A percentile compares a stretch with the other conserved stretches of the same genome.
Evolutionary conservation across 2,113 vertebrate species (phyloP).

Genomic region (Toxostoma redivivum): DNA sequence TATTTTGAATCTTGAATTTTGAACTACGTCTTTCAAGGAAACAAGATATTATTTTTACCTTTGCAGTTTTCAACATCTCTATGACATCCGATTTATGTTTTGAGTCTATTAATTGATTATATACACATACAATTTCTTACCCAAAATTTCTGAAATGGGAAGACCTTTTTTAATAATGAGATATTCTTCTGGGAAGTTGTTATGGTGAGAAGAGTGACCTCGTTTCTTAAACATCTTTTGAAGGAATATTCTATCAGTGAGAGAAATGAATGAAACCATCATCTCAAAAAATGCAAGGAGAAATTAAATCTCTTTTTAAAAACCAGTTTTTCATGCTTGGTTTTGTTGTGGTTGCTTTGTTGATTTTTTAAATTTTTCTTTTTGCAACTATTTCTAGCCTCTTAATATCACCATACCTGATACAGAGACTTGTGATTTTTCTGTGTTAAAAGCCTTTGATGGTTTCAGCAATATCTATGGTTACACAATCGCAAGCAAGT

Average conservation of each 20-base stretch:
- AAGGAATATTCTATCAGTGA: neutral
- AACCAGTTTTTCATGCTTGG: rapidly evolving
- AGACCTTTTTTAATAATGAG: neutral
- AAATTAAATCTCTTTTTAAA: neutral
- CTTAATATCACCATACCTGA: neutral
- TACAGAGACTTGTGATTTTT: neutral
- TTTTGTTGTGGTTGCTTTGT: neutral
- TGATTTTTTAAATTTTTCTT: neutral
- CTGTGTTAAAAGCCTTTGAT: neutral
- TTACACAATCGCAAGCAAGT: neutral
- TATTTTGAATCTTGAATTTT: neutral
- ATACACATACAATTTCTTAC: neutral
- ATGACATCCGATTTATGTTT: neutral
- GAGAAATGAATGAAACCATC: neutral
- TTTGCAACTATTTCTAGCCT: neutral
- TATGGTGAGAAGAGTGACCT: neutral
- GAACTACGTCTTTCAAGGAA: neutral
- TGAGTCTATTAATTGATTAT: neutral
- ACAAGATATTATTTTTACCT: neutral
- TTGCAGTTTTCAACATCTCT: neutral
- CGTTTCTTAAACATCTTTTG: neutral
- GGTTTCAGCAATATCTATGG: neutral
- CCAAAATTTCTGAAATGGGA: neutral
- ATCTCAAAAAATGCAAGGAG: neutral
- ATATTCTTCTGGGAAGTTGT: neutral